These are phyloP conservation scores for Dusona sp. DNA, from an alignment of 2,888 invertebrate species.

Conservation along the genomic window DNA sequence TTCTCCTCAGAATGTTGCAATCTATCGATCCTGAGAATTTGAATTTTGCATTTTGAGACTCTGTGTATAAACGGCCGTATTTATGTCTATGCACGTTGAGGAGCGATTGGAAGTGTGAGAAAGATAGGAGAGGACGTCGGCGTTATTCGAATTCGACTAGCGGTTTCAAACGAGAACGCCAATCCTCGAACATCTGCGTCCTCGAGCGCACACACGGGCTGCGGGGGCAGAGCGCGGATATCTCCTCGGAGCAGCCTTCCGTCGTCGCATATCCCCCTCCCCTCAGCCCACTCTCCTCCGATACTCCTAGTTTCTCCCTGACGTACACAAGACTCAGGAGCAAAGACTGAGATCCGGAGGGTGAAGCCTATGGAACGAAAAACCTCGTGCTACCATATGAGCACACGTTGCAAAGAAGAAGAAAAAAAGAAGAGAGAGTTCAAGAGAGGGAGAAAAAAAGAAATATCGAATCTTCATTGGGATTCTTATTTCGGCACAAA, in stretches of 20 bases:
- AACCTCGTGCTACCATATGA: not conserved
- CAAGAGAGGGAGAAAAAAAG: not conserved
- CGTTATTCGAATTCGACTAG: slow-evolving; percentile 69
- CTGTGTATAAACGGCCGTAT: not conserved
- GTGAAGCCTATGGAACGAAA: slow-evolving; percentile 37
- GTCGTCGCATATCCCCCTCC: slow-evolving; percentile 37
- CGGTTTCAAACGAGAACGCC: slow-evolving; percentile 70
- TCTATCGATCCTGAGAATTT: no score
- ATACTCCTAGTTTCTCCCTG: not conserved
- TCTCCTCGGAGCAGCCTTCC: slow-evolving; percentile 52
- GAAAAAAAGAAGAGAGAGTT: not conserved
- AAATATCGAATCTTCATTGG: slow-evolving; percentile 63
- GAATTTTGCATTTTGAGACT: no score
- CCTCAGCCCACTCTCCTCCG: not conserved
- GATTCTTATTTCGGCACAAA: slow-evolving; percentile 40
- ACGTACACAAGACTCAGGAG: slow-evolving; percentile 27
- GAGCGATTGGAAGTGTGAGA: slow-evolving; percentile 30
- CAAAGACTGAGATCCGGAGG: slow-evolving; percentile 11
- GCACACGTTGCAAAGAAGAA: slow-evolving; percentile 13
- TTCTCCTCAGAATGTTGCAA: no score
- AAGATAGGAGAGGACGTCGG: not conserved
- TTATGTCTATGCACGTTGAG: not conserved
- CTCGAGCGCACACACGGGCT: slow-evolving; percentile 49
- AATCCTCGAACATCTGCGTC: slow-evolving; percentile 71
- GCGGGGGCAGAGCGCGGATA: slow-evolving; percentile 56